Percentiles rank a stretch among this genome's conserved stretches.
These are phyloP conservation scores for Syncerus caffer DNA, from an alignment of 2,797 vertebrate genomes.

Conservation along the genomic window DNA sequence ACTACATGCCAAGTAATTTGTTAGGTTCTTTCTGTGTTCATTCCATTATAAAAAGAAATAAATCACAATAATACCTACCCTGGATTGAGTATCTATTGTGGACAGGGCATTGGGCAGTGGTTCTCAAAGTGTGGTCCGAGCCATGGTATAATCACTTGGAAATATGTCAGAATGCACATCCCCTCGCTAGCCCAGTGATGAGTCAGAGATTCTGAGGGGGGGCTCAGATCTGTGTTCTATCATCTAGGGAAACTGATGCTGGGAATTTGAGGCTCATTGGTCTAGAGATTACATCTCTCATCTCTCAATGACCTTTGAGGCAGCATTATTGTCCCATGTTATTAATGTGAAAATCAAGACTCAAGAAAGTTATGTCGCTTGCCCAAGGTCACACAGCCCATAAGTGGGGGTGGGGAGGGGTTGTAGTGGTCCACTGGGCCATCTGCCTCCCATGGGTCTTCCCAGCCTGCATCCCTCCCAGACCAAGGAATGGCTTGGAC, in stretches of 20 bases:
- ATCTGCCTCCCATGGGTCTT: background rate
- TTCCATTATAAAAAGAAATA: background rate
- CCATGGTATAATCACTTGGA: background rate
- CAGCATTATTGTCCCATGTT: background rate
- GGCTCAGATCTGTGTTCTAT: background rate
- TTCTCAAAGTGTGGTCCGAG: background rate
- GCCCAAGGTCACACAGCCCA: background rate
- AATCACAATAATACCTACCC: rapidly evolving
- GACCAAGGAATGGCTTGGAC: rapidly evolving
- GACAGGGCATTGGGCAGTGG: background rate
- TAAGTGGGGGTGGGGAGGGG: background rate
- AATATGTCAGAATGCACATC: background rate
- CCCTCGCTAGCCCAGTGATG: background rate
- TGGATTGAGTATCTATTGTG: background rate
- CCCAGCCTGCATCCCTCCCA: background rate
- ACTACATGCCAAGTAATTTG: background rate
- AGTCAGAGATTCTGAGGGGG: background rate
- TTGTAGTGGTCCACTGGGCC: background rate
- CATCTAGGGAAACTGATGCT: background rate
- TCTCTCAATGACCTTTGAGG: background rate
- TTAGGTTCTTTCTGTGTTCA: background rate
- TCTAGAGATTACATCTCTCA: background rate
- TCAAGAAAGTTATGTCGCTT: background rate
- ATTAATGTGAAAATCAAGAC: background rate
- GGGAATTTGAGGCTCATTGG: background rate